A percentile compares a stretch with the other conserved stretches of the same genome.
Evolutionary conservation across 92 coral and sea anemone species (phyloP).

Genomic region (Paragorgia papillata): DNA sequence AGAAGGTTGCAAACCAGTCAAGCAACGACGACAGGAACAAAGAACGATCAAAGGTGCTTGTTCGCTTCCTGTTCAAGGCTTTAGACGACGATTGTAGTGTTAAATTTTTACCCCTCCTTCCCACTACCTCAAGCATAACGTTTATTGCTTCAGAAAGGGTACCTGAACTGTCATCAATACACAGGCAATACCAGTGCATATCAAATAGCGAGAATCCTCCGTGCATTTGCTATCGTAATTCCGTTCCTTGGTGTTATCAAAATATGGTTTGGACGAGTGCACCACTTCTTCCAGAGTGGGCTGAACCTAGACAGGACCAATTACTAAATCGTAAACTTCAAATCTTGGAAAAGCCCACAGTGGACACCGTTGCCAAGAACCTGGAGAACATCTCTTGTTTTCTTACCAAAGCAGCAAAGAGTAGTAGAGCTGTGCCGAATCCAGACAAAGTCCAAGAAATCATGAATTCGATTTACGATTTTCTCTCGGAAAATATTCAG

Average conservation of each 20-base stretch:
- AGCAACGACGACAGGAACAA: not conserved
- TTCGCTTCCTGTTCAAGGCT: not conserved
- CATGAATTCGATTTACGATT: conserved; percentile 62
- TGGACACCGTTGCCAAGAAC: conserved; percentile 59
- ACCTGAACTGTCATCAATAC: conserved; percentile 26
- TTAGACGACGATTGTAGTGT: conserved; percentile 74
- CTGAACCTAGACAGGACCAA: conserved; percentile 41
- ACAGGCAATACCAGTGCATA: conserved; percentile 44
- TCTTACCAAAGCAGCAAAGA: conserved; percentile 24
- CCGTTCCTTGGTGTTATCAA: conserved; percentile 33
- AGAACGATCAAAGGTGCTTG: conserved; percentile 25
- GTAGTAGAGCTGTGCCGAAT: conserved; percentile 29
- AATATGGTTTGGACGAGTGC: conserved; percentile 64
- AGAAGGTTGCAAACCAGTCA: not conserved
- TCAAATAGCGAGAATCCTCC: conserved; percentile 17
- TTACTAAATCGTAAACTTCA: conserved; percentile 31
- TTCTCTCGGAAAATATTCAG: conserved; percentile 31
- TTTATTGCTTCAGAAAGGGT: conserved; percentile 20
- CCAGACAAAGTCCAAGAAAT: conserved; percentile 28
- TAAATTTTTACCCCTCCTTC: conserved; percentile 50
- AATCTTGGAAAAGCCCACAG: conserved; percentile 48
- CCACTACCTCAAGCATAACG: not conserved
- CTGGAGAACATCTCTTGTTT: conserved; percentile 48
- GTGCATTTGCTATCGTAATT: conserved; percentile 57
- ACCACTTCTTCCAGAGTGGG: conserved; percentile 55